Percentiles rank a stretch among this genome's conserved stretches.
phyloP scores from a whole-genome alignment of 2,797 vertebrate species.

The Uromys caudimaculatus region DNA sequence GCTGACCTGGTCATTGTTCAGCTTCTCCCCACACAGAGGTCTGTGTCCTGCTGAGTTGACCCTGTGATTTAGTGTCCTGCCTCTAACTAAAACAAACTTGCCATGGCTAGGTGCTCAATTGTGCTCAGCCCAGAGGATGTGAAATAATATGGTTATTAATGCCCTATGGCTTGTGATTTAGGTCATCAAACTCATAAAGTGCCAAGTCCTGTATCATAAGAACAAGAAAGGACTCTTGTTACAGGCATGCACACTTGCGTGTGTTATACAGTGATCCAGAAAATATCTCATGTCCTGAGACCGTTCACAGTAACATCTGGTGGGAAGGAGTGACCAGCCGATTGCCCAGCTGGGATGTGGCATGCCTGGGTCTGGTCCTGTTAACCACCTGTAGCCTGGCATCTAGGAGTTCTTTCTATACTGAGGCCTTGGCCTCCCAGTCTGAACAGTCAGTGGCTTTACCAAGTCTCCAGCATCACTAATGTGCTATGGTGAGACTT shows the following conservation, averaged over 20 bases:
- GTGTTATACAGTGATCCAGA: neutral
- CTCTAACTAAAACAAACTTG: neutral
- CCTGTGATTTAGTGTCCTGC: neutral
- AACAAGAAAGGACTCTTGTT: neutral
- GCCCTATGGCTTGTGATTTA: neutral
- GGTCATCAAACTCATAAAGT: neutral
- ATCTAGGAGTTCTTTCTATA: neutral
- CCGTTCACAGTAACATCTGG: neutral
- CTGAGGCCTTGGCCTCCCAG: neutral
- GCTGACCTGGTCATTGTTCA: neutral
- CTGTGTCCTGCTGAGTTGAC: neutral
- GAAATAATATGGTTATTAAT: neutral
- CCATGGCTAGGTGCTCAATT: neutral
- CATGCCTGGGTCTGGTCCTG: neutral
- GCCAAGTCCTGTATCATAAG: neutral
- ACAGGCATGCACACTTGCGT: neutral
- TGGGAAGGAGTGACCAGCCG: neutral
- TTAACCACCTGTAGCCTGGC: accelerated
- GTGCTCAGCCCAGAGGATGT: neutral
- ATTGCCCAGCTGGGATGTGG: neutral
- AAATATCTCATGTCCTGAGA: neutral
- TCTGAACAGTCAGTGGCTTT: neutral
- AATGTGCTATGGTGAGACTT: neutral
- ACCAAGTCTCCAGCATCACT: neutral
- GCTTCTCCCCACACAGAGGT: neutral